Conservation (phyloP, 2,797 vertebrate species). For the Pseudochromis fuscus region DNA sequence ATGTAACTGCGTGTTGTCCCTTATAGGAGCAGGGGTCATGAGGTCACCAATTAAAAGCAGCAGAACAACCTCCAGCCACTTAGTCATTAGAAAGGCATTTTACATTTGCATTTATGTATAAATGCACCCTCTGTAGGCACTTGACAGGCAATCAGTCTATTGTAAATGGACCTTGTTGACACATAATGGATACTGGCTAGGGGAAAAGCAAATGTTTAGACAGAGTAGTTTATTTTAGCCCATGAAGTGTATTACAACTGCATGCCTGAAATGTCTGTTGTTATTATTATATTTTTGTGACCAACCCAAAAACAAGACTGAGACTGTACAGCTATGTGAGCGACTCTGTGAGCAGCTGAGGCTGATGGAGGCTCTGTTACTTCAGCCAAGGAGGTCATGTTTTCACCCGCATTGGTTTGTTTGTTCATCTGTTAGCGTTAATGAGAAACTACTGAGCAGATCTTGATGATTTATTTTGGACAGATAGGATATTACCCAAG, state of each 20-base stretch:
- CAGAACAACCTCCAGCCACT: constrained; percentile 60
- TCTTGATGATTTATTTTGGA: too few relatives aligned
- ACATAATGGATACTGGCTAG: constrained; percentile 10
- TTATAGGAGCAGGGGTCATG: constrained; percentile 61
- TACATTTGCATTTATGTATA: constrained; percentile 50
- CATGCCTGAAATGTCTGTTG: neutral
- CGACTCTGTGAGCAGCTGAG: neutral
- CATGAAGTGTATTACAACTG: constrained; percentile 10
- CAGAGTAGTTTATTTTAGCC: constrained; percentile 2
- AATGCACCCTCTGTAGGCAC: constrained; percentile 31
- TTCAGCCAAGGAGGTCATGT: too few relatives aligned
- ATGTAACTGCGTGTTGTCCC: constrained; percentile 43
- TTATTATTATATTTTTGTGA: neutral
- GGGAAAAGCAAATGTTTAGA: neutral
- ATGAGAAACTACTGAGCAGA: too few relatives aligned
- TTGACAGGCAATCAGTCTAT: constrained; percentile 32
- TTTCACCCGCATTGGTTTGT: too few relatives aligned
- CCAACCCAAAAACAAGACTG: neutral
- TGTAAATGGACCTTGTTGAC: constrained; percentile 47
- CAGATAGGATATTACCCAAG: too few relatives aligned
- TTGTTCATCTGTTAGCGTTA: too few relatives aligned
- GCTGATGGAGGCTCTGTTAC: neutral
- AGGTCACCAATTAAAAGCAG: constrained; percentile 69
- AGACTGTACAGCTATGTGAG: neutral
- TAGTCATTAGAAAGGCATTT: neutral